Evolutionary conservation across 30 jellyfish, hydroid and myxozoan genomes (phyloP).

Genomic region (Aurelia aurita): DNA sequence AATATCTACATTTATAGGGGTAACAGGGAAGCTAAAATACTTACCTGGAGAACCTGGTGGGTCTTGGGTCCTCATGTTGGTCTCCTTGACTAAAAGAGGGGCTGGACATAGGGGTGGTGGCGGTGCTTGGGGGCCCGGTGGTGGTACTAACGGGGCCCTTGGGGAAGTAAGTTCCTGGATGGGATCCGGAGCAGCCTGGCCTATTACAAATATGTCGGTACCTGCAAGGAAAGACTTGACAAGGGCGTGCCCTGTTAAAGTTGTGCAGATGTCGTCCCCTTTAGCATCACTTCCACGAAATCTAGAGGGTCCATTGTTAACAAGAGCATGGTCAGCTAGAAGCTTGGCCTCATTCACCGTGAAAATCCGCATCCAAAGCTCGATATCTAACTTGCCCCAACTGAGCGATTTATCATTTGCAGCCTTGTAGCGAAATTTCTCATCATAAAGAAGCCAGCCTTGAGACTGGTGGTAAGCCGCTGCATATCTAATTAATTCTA

Average conservation of each 20-base stretch:
- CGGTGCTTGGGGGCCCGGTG: too few species aligned
- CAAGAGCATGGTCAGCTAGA: neutral
- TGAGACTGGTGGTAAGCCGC: conserved; percentile 9
- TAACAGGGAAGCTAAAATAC: neutral
- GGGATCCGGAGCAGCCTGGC: neutral
- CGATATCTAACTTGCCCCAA: neutral
- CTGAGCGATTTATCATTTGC: conserved; percentile 6
- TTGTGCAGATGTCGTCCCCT: neutral
- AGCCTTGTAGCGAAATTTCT: conserved; percentile 14
- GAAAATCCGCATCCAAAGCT: neutral
- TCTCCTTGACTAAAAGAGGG: too few species aligned
- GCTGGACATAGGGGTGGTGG: too few species aligned
- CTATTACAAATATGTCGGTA: neutral
- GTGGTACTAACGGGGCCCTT: too few species aligned
- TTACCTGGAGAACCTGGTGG: too few species aligned
- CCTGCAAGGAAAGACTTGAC: neutral
- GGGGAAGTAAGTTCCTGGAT: neutral
- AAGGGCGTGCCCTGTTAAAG: neutral
- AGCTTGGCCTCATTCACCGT: neutral
- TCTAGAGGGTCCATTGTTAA: neutral
- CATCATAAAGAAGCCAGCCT: conserved; percentile 24
- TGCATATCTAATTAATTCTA: conserved; percentile 11
- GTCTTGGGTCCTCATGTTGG: too few species aligned
- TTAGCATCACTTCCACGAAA: neutral
- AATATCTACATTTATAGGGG: neutral